phyloP scores from a whole-genome alignment of 1,140 invertebrate genomes.

The Drosophila funebris region DNA sequence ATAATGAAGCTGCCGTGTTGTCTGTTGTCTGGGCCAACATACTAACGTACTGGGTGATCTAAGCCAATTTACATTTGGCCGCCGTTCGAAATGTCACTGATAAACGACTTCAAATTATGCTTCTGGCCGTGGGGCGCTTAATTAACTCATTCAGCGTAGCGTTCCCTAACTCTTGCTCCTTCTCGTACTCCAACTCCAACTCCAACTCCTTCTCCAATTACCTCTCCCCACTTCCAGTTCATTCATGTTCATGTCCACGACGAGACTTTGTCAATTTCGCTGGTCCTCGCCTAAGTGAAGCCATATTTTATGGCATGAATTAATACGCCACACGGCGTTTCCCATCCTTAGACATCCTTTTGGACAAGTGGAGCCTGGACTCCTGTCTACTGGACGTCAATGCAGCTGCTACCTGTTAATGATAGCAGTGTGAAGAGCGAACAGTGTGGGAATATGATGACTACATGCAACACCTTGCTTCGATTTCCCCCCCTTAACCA shows the following conservation, averaged over 20 bases:
- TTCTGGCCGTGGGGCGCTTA: conserved; percentile 65
- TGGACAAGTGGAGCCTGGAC: conserved; percentile 1
- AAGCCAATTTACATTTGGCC: conserved; percentile 50
- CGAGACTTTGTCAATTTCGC: conserved; percentile 38
- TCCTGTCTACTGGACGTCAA: conserved; percentile 47
- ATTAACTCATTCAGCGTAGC: conserved; percentile 71
- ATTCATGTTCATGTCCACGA: conserved; percentile 6
- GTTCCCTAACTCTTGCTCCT: neutral
- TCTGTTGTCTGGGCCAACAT: conserved; percentile 24
- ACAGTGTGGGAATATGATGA: neutral
- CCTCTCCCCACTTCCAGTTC: neutral
- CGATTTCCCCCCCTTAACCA: neutral
- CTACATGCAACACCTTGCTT: conserved; percentile 13
- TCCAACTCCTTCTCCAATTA: neutral
- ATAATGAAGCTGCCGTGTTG: conserved; percentile 30
- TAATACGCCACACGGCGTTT: conserved; percentile 49
- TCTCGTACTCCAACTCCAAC: neutral
- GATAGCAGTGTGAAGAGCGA: conserved; percentile 28
- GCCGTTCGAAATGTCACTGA: conserved; percentile 49
- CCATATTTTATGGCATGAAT: conserved; percentile 73
- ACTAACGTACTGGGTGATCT: conserved; percentile 15
- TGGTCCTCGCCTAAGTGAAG: conserved; percentile 43
- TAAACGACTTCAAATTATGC: conserved; percentile 73
- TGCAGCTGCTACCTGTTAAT: conserved; percentile 75
- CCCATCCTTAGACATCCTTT: neutral